Evolutionary conservation across 1,140 invertebrate species (phyloP), one percentile per base, ranked within the genome.

Genomic region (Drosophila ercepeae): DNA sequence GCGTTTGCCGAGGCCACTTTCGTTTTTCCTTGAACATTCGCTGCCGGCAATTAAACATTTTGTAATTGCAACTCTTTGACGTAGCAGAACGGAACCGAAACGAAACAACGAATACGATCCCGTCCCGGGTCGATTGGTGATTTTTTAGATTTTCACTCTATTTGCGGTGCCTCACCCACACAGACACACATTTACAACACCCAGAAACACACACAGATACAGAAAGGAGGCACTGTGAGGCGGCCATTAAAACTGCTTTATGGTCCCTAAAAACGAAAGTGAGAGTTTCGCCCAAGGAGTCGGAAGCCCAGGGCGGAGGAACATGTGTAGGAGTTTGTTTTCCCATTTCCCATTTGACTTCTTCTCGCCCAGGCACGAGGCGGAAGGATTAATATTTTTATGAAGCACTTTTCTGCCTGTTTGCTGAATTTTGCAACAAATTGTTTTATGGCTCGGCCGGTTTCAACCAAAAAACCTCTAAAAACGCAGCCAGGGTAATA

Each of bases 71-170:
- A 88, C 82, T 88, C 82, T 88, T 88, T 88, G 82, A 88, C 82
- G 75, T 51, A 34, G 64, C 60, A 21, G 48, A 67, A 52, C 60
- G 16, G 27, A 67, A 65, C 60, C 23, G 44, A 44, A 53, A 19
- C 49, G 34, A 21, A 52, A 52, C 46, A 51, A 11, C n/a, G 21
- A 2, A 36, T 18, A 11, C 19, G 32, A 52, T 6, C 9, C 36
- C 25, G 27, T 45, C 44, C 60, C 63, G 46, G 16, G 27, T 25
- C 48, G 48, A 68, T 71, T 71, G 59, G 64, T 39, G 42, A 67
- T 74, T 75, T 83, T 79, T 71, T 84, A 81, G 82, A 88, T 86
- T 86, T 88, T 88, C 81, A 84, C 76, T 86, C 77, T 65, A 86
- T 88, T 86, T 88, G 82, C 68, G 58, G 75, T 61, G 65, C 51